Base-by-base conservation (phyloP, 2,113 vertebrate genomes). In the Psettodes erumei region DNA sequence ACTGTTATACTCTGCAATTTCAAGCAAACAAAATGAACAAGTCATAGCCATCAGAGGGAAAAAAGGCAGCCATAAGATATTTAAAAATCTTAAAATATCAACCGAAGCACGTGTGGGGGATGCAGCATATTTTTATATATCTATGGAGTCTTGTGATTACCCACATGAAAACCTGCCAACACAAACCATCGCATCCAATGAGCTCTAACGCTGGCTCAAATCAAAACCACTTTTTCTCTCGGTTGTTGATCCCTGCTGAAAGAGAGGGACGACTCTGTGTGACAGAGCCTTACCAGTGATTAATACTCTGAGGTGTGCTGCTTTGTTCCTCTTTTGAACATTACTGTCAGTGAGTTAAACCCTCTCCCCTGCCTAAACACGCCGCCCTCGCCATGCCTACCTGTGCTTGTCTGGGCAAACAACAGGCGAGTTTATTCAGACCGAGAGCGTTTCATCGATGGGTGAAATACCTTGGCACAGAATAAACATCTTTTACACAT, bases 391-490 rank as follows among this genome's bases (percentile, higher is more conserved):
- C 73, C 27, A 21, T 33, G 83, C 77, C 82, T 74, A 64, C 70
- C 61, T 45, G 45, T 40, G 78, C 89, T 70, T 90, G 90, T 81
- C 84, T 62, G 90, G 86, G 71, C 90, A 74, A 51, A 67, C 50
- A 11, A 56, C 83, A 33, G 55, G 54, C 35, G 25, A 76, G 58
- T 33, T 15, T 35, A 54, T 40, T 60, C 53, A 55, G 56, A 42
- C 80, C 10, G 13, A 73, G 54, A 33, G 73, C 9, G 33, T 65
- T 76, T 70, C 43, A 65, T 55, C 0, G 62, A 28, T 21, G 70
- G 72, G 30, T 70, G 56, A 87, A 87, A 87, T 69, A 68, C 56
- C 65, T 72, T 81, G 79, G 87, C 63, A 47, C 32, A 43, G 58
- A 84, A 69, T 74, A 80, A 83, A 76, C 83, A 48, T 79, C 63